Conservation (phyloP, 1,140 invertebrate species). For the Episyrphus balteatus region DNA sequence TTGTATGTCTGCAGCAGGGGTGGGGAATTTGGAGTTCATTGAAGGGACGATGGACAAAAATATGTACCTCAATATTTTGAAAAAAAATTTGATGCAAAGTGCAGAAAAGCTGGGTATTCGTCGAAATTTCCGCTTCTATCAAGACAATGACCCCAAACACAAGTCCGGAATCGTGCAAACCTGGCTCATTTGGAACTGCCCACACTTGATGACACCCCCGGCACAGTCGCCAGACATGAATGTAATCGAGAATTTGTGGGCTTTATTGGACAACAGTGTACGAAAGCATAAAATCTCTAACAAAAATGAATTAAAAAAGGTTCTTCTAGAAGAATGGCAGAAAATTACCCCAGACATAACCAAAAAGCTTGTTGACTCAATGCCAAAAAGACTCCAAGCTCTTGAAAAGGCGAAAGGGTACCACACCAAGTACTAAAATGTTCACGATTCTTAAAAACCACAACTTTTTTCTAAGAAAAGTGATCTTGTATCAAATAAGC, state of each 20-base stretch:
- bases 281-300: constrained; percentile 3
- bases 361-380: constrained; percentile 3
- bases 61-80: constrained; percentile 2
- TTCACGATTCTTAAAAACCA: no score
- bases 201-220: constrained; percentile 1
- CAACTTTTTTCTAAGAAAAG: no score
- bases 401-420: not conserved
- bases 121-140: constrained; percentile 2
- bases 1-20: constrained; percentile 7
- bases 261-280: constrained; percentile 3
- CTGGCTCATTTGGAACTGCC: constrained; percentile 6
- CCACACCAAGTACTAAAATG: constrained; percentile 4
- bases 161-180: constrained; percentile 2
- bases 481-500: constrained; percentile 2
- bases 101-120: constrained; percentile 1
- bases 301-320: constrained; percentile 1
- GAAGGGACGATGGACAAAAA: constrained; percentile 5
- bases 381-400: constrained; percentile 3
- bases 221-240: constrained; percentile 5
- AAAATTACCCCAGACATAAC: not conserved
- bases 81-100: not conserved
- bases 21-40: constrained; percentile 5
- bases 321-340: constrained; percentile 1
- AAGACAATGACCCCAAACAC: constrained; percentile 7
- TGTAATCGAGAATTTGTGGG: constrained; percentile 3